These are phyloP conservation scores for Troides helena DNA, from an alignment of 2,888 invertebrate species.

Conservation along the genomic window DNA sequence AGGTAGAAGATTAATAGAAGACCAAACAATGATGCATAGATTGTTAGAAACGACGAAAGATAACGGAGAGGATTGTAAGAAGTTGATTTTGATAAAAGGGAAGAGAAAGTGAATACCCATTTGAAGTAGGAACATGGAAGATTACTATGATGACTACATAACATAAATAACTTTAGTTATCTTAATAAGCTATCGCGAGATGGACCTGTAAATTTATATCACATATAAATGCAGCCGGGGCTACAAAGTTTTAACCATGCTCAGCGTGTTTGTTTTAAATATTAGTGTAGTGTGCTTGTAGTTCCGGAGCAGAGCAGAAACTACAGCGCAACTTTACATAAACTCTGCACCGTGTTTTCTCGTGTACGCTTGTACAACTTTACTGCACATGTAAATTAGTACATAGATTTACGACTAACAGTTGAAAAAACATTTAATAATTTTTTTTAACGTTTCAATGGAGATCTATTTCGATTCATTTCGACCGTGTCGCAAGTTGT, in stretches of 20 bases:
- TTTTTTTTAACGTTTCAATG: too few relatives aligned
- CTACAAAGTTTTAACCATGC: not conserved
- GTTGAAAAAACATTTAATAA: too few relatives aligned
- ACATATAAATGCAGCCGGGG: not conserved
- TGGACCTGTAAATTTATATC: not conserved
- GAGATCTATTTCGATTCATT: not conserved
- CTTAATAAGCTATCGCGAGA: not conserved
- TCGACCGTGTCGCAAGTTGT: not conserved
- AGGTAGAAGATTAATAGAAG: too few relatives aligned
- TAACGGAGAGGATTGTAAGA: too few relatives aligned
- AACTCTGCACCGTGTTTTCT: conserved; percentile 11
- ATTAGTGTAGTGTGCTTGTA: conserved; percentile 8
- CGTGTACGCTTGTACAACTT: conserved; percentile 18
- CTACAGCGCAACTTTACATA: conserved; percentile 9
- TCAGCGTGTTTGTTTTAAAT: conserved; percentile 9
- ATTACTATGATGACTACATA: too few relatives aligned
- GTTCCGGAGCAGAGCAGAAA: conserved; percentile 8
- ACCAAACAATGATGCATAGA: too few relatives aligned
- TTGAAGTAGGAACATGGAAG: too few relatives aligned
- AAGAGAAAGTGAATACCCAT: too few relatives aligned
- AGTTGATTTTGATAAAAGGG: too few relatives aligned
- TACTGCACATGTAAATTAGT: conserved; percentile 3
- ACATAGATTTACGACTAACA: not conserved
- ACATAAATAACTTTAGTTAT: too few relatives aligned
- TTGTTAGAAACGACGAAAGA: too few relatives aligned